Evolutionary conservation across 2,888 invertebrate species (phyloP), one percentile per base, ranked within the genome.

Genomic region (Sinhomidia bicolor): DNA sequence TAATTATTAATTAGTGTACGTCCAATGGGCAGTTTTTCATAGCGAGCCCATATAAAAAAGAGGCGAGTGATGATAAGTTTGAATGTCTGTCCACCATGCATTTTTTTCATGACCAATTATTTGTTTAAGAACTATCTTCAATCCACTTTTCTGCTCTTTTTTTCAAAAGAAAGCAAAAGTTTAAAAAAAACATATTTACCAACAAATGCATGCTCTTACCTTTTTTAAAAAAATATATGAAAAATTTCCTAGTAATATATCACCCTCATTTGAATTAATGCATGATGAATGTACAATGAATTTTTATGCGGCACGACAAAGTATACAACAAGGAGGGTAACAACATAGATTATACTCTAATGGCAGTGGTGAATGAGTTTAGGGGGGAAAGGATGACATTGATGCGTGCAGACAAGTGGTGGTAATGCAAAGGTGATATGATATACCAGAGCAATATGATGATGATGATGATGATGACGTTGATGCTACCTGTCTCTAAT

Each of bases 361-460:
- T n/a, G n/a, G n/a, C n/a, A n/a, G n/a, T n/a, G 62, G 44, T 12
- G 54, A 20, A 20, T 57, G 32, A 26, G n/a, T n/a, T 81, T 23
- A 62, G 44, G 10, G 29, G 17, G 29, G 54, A 14, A 17, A 32
- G 36, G 57, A 51, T 84, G 62, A 29, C 71, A 65, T n/a, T 36
- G 79, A 76, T 85, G 84, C 84, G 84, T 85, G 84, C 84, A 76
- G 84, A 84, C 74, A 84, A 84, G 84, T 84, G 84, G 84, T 57
- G 23, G 54, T 51, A 29, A 26, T 29, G 14, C 0, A 10, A 14
- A 17, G 4, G 20, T 29, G 47, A 78, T 23, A n/a, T 78, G 78
- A 51, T 44, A 26, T 51, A 32, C n/a, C 41, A 10, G 5, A 10
- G n/a, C n/a, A 17, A 4, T 68, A 62, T 80, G 32, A 2, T 36